Evolutionary conservation across 2,113 vertebrate genomes (phyloP).

Genomic region (Pteropus alecto): DNA sequence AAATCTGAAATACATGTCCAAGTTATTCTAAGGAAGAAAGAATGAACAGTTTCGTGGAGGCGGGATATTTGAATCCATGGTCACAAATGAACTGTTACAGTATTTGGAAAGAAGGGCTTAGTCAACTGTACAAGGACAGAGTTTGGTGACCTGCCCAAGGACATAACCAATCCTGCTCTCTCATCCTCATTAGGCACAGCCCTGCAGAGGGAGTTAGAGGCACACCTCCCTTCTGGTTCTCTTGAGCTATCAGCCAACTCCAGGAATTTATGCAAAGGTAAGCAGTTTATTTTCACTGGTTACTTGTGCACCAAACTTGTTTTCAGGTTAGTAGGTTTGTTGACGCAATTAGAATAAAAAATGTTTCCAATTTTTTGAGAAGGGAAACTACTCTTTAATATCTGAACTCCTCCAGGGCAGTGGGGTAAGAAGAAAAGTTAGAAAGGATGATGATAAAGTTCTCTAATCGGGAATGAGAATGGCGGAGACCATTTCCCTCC

Average conservation of each 20-base stretch:
- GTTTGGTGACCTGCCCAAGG: background rate
- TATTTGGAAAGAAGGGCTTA: background rate
- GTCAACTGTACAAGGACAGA: background rate
- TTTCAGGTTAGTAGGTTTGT: constrained; percentile 20
- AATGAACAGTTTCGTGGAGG: background rate
- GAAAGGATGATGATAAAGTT: background rate
- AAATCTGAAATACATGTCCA: background rate
- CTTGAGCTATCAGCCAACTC: background rate
- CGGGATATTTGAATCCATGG: background rate
- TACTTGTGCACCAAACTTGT: background rate
- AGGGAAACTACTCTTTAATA: background rate
- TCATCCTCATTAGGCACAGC: background rate
- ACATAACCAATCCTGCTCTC: background rate
- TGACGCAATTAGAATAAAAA: background rate
- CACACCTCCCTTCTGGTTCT: background rate
- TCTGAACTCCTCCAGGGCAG: background rate
- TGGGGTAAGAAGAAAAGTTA: background rate
- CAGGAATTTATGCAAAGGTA: background rate
- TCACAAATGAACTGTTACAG: background rate
- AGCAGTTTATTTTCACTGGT: background rate
- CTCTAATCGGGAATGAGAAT: background rate
- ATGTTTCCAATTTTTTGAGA: background rate
- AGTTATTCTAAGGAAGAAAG: background rate
- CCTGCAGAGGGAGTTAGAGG: constrained; percentile 62
- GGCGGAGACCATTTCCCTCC: background rate